phyloP scores from a whole-genome alignment of 2,113 vertebrate genomes.

The Forbesichthys papilliferus region DNA sequence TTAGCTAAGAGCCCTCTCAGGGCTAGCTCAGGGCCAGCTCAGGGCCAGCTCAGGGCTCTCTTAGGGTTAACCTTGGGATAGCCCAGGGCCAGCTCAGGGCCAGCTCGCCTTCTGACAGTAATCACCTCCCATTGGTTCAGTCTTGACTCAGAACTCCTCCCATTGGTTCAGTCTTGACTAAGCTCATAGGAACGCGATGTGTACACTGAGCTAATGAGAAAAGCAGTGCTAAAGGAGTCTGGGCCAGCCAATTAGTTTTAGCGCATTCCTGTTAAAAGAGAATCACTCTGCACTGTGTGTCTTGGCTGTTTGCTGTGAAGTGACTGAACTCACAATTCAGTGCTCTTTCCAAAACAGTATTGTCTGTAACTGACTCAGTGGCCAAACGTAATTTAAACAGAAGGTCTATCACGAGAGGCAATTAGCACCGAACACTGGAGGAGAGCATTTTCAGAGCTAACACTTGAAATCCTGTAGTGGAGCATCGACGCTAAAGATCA shows the following conservation, averaged over 20 bases:
- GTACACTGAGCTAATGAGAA: slow-evolving; percentile 34
- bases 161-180: neutral
- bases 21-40: neutral
- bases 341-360: neutral
- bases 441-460: no score
- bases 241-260: slow-evolving; percentile 10
- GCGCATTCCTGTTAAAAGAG: slow-evolving; percentile 39
- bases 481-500: no score
- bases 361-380: neutral
- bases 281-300: slow-evolving; percentile 32
- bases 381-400: neutral
- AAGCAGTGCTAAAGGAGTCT: neutral
- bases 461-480: no score
- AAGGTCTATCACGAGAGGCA: no score
- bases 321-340: slow-evolving; percentile 11
- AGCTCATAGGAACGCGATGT: neutral
- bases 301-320: slow-evolving; percentile 64
- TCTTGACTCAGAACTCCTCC: no score
- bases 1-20: neutral
- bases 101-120: slow-evolving; percentile 54
- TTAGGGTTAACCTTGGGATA: slow-evolving; percentile 8
- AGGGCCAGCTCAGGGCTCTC: slow-evolving; percentile 5
- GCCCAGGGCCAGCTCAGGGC: neutral
- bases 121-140: slow-evolving; percentile 36
- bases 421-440: no score